These are phyloP conservation scores for Coregonus suidteri DNA, from an alignment of 2,797 vertebrate genomes.

Conservation along the genomic window DNA sequence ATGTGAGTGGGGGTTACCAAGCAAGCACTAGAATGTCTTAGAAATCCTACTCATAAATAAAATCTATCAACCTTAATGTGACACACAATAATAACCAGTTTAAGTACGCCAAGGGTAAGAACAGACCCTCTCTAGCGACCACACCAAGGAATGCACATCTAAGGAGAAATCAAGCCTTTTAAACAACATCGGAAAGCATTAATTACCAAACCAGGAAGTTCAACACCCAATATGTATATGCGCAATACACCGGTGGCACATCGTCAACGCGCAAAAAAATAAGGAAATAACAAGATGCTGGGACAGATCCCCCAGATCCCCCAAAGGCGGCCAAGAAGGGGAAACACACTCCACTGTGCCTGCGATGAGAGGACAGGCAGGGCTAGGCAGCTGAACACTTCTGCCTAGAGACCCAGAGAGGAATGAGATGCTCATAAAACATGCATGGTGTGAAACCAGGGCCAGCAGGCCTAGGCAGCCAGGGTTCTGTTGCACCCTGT, in stretches of 20 bases:
- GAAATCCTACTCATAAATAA: too few relatives aligned
- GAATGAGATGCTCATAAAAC: conserved; percentile 71
- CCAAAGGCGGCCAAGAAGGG: conserved; percentile 38
- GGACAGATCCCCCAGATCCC: conserved; percentile 31
- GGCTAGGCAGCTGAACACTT: conserved; percentile 45
- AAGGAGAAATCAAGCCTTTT: conserved; percentile 56
- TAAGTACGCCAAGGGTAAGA: too few relatives aligned
- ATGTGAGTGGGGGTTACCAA: neutral
- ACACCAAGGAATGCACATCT: conserved; percentile 52
- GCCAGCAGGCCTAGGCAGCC: neutral
- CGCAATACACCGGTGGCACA: conserved; percentile 39
- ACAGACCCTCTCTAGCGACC: neutral
- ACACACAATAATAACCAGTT: too few relatives aligned
- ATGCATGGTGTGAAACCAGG: conserved; percentile 55
- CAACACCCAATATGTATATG: conserved; percentile 45
- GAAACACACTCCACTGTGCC: conserved; percentile 31
- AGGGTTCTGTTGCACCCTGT: conserved; percentile 22
- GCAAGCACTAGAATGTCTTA: too few relatives aligned
- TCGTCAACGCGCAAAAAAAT: conserved; percentile 35
- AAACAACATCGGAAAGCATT: conserved; percentile 65
- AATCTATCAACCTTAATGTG: too few relatives aligned
- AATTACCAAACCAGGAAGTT: conserved; percentile 67
- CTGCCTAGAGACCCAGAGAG: conserved; percentile 57
- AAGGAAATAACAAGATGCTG: conserved; percentile 26
- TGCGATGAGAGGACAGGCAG: conserved; percentile 14